These are phyloP conservation scores for Morpho helenor DNA, from an alignment of 2,888 invertebrate genomes.

Conservation along the genomic window DNA sequence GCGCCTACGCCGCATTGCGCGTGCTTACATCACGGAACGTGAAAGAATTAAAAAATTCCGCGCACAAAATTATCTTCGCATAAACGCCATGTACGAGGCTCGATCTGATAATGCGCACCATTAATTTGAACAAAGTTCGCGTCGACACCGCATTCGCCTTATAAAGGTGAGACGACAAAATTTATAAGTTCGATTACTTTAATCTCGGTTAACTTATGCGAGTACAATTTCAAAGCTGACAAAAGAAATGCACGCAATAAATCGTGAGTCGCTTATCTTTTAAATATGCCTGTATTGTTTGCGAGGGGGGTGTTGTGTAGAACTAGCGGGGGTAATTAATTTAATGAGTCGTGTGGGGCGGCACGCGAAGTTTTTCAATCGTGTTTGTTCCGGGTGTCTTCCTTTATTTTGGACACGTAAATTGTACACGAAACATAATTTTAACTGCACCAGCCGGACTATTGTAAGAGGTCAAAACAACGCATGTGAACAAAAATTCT, in stretches of 20 bases:
- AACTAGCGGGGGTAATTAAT: conserved; percentile 73
- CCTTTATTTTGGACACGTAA: conserved; percentile 54
- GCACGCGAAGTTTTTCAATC: conserved; percentile 67
- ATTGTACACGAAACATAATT: conserved; percentile 33
- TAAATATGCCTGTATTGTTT: conserved; percentile 71
- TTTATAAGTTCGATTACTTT: conserved; percentile 80
- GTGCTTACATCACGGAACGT: conserved; percentile 42
- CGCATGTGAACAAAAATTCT: neutral
- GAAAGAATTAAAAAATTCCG: conserved; percentile 59
- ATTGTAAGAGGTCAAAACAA: no score
- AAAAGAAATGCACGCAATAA: conserved; percentile 79
- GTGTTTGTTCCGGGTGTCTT: conserved; percentile 46
- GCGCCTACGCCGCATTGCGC: conserved; percentile 37
- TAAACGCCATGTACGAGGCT: conserved; percentile 77
- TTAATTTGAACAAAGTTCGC: conserved; percentile 78
- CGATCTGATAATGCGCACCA: conserved; percentile 77
- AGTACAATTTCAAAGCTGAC: conserved; percentile 79
- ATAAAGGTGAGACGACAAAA: conserved; percentile 79
- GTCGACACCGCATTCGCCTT: conserved; percentile 74
- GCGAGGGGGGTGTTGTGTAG: conserved; percentile 57
- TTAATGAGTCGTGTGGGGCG: conserved; percentile 63
- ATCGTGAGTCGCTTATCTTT: conserved; percentile 68
- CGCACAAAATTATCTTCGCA: conserved; percentile 76
- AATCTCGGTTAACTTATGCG: conserved; percentile 79
- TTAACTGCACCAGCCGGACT: neutral